Conservation (phyloP, 2,113 vertebrate genomes). For the Cervus canadensis region DNA sequence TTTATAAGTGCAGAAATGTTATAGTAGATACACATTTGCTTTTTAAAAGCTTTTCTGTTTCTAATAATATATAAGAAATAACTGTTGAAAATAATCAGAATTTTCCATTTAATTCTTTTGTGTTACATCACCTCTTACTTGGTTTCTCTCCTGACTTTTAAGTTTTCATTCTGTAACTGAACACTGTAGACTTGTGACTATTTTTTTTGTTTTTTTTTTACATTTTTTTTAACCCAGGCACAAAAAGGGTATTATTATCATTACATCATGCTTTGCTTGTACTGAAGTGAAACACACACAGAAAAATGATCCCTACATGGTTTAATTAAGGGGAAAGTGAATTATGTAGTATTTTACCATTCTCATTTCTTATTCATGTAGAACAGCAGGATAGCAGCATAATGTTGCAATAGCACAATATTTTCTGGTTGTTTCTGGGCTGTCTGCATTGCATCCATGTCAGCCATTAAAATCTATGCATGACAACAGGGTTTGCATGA, state of each 20-base stretch:
- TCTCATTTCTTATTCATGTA: constrained; percentile 89
- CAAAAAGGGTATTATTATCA: constrained; percentile 50
- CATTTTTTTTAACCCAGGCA: background rate
- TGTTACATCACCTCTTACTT: constrained; percentile 28
- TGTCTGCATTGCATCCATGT: constrained; percentile 85
- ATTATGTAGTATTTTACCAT: constrained; percentile 78
- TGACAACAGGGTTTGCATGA: constrained; percentile 82
- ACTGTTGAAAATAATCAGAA: constrained; percentile 28
- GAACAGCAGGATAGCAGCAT: constrained; percentile 84
- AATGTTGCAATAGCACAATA: constrained; percentile 82
- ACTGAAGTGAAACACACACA: constrained; percentile 70
- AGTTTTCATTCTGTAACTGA: constrained; percentile 53
- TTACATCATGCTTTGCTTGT: constrained; percentile 74
- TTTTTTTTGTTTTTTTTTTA: background rate
- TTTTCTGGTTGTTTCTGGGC: constrained; percentile 89
- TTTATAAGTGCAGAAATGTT: constrained; percentile 6
- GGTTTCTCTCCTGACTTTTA: constrained; percentile 43
- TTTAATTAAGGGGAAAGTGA: constrained; percentile 75
- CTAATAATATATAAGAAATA: background rate
- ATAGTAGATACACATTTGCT: background rate
- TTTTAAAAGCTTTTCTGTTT: constrained; percentile 5
- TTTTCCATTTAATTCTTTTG: constrained; percentile 35
- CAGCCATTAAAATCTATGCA: constrained; percentile 81
- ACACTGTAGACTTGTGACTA: constrained; percentile 50
- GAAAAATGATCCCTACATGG: constrained; percentile 68